Conservation (phyloP, 2,888 invertebrate genomes). For the Panopea generosa region DNA sequence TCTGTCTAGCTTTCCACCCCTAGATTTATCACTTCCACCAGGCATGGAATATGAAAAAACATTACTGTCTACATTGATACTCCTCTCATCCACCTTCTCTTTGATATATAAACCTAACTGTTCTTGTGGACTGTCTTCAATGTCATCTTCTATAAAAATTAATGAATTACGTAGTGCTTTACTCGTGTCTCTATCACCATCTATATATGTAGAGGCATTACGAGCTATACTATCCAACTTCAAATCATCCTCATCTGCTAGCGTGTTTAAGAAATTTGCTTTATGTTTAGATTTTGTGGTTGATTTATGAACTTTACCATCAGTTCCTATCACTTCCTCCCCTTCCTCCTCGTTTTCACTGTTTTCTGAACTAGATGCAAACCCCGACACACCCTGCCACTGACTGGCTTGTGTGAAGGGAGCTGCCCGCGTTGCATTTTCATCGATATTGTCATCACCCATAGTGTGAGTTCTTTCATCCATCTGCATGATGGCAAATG, state of each 20-base stretch:
- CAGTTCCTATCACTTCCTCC: slow-evolving; percentile 68
- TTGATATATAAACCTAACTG: slow-evolving; percentile 59
- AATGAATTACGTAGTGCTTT: slow-evolving; percentile 74
- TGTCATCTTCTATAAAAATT: slow-evolving; percentile 77
- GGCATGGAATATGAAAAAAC: slow-evolving; percentile 48
- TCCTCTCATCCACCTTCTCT: slow-evolving; percentile 61
- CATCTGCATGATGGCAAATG: slow-evolving; percentile 78
- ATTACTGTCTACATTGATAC: slow-evolving; percentile 53
- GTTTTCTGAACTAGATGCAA: slow-evolving; percentile 95
- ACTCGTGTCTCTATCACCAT: slow-evolving; percentile 70
- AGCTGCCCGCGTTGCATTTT: slow-evolving; percentile 84
- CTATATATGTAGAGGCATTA: slow-evolving; percentile 72
- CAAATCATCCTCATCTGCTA: slow-evolving; percentile 78
- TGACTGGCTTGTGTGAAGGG: slow-evolving; percentile 94
- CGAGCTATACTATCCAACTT: slow-evolving; percentile 76
- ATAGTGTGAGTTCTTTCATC: slow-evolving; percentile 80
- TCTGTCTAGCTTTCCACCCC: slow-evolving; percentile 37
- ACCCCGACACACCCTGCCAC: slow-evolving; percentile 95
- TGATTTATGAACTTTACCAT: slow-evolving; percentile 69
- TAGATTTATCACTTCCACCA: slow-evolving; percentile 39
- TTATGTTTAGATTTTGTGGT: slow-evolving; percentile 68
- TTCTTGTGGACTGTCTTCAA: slow-evolving; percentile 67
- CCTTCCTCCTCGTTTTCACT: slow-evolving; percentile 76
- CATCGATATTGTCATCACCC: slow-evolving; percentile 80
- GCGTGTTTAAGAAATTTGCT: slow-evolving; percentile 68